A percentile compares a stretch with the other conserved stretches of the same genome.
These are phyloP conservation scores for Mesorhabditis sp. DNA, from an alignment of 2,888 invertebrate genomes.

Conservation along the genomic window DNA sequence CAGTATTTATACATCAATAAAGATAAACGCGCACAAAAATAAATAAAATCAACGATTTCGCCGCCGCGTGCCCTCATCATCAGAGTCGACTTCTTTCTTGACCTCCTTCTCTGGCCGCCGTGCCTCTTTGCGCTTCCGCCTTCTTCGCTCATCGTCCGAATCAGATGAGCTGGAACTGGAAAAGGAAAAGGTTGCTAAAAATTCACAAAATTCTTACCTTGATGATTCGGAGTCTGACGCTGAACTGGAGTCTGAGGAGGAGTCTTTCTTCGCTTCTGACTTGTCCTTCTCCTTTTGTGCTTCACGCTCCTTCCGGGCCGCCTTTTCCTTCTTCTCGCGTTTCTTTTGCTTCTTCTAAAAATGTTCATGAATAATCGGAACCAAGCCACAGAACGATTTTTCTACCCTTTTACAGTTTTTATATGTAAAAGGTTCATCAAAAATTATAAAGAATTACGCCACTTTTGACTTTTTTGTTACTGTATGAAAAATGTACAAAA, in stretches of 20 bases:
- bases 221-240: conserved; percentile 17
- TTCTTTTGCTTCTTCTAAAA: conserved; percentile 1
- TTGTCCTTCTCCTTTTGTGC: too few relatives aligned
- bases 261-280: neutral
- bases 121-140: neutral
- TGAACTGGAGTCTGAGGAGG: conserved; percentile 19
- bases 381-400: too few relatives aligned
- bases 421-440: too few relatives aligned
- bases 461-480: too few relatives aligned
- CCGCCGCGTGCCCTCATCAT: neutral
- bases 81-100: neutral
- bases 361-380: too few relatives aligned
- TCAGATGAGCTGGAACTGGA: conserved; percentile 8
- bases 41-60: too few relatives aligned
- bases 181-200: neutral
- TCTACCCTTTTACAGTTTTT: too few relatives aligned
- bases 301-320: neutral
- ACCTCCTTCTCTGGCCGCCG: neutral
- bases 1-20: too few relatives aligned
- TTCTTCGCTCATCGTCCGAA: neutral
- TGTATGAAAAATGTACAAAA: neutral
- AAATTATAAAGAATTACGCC: too few relatives aligned
- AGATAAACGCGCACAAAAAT: too few relatives aligned
- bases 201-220: conserved; percentile 1
- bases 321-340: too few relatives aligned